Conservation (phyloP, 2,113 vertebrate genomes). For the Sapajus apella region DNA sequence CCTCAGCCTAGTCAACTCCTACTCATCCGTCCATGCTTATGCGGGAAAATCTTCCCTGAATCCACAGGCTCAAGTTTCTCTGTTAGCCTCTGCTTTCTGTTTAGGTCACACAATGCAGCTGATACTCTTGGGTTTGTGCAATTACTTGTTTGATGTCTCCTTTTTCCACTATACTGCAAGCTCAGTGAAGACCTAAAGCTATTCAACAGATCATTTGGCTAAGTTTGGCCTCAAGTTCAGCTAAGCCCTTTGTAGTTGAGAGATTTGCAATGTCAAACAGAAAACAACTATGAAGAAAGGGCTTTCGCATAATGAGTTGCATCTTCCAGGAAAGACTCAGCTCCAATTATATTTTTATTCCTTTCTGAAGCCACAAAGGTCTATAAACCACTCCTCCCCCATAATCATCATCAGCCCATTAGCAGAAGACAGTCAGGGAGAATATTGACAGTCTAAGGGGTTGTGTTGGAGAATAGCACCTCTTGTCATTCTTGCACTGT, state of each 20-base stretch:
- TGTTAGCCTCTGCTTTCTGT: not conserved
- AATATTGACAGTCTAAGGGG: not conserved
- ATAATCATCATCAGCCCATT: not conserved
- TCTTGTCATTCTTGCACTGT: not conserved
- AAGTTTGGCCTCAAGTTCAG: not conserved
- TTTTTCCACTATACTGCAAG: not conserved
- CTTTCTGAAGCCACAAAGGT: not conserved
- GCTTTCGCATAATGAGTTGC: not conserved
- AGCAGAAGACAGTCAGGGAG: not conserved
- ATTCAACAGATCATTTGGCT: not conserved
- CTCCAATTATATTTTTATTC: not conserved
- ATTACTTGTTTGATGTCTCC: not conserved
- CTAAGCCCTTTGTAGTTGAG: not conserved
- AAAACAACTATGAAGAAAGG: not conserved
- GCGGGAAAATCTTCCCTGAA: not conserved
- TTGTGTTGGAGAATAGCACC: not conserved
- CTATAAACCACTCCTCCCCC: not conserved
- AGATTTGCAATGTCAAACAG: not conserved
- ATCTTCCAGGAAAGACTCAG: slow-evolving; percentile 49
- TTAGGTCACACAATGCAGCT: not conserved
- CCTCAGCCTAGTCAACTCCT: not conserved
- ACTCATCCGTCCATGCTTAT: not conserved
- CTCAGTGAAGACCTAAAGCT: not conserved
- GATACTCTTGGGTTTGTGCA: not conserved
- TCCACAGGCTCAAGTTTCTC: not conserved